Evolutionary conservation across 2,888 invertebrate genomes (phyloP).

Genomic region (Ceraclea dissimilis): DNA sequence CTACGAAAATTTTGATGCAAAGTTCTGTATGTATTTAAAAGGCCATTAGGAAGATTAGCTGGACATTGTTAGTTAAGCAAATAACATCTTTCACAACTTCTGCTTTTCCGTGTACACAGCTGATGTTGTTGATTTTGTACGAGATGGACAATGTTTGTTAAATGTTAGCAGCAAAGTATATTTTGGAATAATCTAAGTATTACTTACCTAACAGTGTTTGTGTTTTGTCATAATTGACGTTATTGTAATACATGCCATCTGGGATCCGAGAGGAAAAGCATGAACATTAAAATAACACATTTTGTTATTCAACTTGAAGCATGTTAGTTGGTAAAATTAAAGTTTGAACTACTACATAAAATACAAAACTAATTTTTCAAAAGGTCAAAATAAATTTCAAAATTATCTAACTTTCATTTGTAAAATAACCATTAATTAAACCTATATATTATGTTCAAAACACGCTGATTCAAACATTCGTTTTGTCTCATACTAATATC

Average conservation of each 20-base stretch:
- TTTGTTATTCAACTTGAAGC: too few relatives aligned
- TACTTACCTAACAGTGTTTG: slow-evolving; percentile 24
- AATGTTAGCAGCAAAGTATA: neutral
- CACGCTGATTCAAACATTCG: too few relatives aligned
- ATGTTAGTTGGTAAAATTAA: neutral
- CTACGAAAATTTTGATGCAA: too few relatives aligned
- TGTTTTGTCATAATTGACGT: slow-evolving; percentile 22
- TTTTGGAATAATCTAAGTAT: neutral
- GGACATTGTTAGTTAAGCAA: too few relatives aligned
- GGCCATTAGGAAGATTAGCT: neutral
- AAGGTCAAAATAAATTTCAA: too few relatives aligned
- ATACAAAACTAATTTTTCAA: neutral
- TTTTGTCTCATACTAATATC: too few relatives aligned
- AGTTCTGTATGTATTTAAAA: too few relatives aligned
- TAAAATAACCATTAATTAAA: too few relatives aligned
- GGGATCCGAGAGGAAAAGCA: slow-evolving; percentile 5
- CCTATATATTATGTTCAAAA: too few relatives aligned
- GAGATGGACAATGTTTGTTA: neutral
- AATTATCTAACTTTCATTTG: too few relatives aligned
- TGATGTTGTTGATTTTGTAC: neutral
- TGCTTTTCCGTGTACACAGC: neutral
- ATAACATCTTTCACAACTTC: too few relatives aligned
- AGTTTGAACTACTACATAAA: neutral
- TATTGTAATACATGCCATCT: slow-evolving; percentile 23
- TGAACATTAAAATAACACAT: neutral